Conservation (phyloP, 2,113 vertebrate species). For the Neolamprologus variostigma region DNA sequence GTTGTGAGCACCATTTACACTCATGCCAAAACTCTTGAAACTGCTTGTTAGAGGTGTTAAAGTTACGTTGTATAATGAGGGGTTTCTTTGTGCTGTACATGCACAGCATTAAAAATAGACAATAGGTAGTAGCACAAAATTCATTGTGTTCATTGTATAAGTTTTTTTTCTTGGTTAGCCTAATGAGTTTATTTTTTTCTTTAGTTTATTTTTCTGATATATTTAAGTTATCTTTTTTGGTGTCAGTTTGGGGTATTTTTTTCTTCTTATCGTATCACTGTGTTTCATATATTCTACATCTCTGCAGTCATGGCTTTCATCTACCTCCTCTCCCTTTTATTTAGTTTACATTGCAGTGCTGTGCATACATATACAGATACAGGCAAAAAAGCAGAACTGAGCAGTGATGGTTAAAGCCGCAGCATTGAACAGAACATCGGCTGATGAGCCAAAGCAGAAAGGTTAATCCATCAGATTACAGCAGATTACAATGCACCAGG, state of each 20-base stretch:
- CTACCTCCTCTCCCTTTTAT: not conserved
- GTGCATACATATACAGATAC: not conserved
- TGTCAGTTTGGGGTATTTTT: not conserved
- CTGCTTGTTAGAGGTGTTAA: not conserved
- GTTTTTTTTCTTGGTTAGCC: not conserved
- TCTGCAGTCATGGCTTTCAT: not conserved
- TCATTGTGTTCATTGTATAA: not conserved
- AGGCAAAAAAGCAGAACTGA: not conserved
- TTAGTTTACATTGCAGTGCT: not conserved
- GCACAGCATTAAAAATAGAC: not conserved
- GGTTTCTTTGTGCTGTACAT: not conserved
- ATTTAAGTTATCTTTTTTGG: not conserved
- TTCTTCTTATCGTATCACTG: not conserved
- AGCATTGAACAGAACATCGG: slow-evolving; percentile 7
- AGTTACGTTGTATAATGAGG: not conserved
- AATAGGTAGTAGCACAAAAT: not conserved
- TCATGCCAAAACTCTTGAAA: not conserved
- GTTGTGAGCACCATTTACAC: not conserved
- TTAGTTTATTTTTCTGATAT: not conserved
- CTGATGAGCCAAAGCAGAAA: slow-evolving; percentile 41
- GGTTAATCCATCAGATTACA: slow-evolving; percentile 66
- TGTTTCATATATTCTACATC: not conserved
- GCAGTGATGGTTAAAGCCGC: not conserved
- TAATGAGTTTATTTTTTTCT: not conserved
- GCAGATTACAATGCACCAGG: slow-evolving; percentile 53